Evolutionary conservation across 2,888 invertebrate species (phyloP).

Genomic region (Agonum fuliginosum): DNA sequence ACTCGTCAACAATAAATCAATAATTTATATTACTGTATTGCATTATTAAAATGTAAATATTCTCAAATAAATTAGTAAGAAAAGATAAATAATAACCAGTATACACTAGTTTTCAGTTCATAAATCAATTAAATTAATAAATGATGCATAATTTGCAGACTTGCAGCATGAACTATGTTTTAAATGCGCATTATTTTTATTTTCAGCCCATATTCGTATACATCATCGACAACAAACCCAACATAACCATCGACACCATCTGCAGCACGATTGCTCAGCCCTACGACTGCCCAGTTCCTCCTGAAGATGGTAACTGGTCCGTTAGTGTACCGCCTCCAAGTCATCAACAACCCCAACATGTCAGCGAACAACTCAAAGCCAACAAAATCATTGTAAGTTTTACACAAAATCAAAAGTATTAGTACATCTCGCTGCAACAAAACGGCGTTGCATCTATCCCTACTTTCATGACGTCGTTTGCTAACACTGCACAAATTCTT

Average conservation of each 20-base stretch:
- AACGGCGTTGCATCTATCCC: too few relatives aligned
- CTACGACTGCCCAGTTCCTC: constrained; percentile 67
- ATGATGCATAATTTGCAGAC: constrained; percentile 26
- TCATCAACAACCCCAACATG: not conserved
- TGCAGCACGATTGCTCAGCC: constrained; percentile 77
- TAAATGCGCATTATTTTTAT: constrained; percentile 10
- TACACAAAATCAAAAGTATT: not conserved
- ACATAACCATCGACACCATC: constrained; percentile 75
- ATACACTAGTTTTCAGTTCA: constrained; percentile 65
- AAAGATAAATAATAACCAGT: constrained; percentile 16
- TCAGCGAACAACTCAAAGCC: not conserved
- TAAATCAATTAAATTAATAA: constrained; percentile 66
- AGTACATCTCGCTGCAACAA: too few relatives aligned
- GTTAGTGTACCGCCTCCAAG: constrained; percentile 65
- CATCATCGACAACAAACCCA: constrained; percentile 76
- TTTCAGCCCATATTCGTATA: constrained; percentile 78
- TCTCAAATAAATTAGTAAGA: too few relatives aligned
- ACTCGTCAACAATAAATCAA: too few relatives aligned
- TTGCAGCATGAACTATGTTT: too few relatives aligned
- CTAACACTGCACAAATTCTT: too few relatives aligned
- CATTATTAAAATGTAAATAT: too few relatives aligned
- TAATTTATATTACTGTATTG: too few relatives aligned
- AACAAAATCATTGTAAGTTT: constrained; percentile 27
- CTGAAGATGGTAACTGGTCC: constrained; percentile 66
- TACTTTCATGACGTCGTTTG: too few relatives aligned